These are phyloP conservation scores for Podarcis lilfordi DNA, from an alignment of 2,797 vertebrate genomes.

Conservation along the genomic window DNA sequence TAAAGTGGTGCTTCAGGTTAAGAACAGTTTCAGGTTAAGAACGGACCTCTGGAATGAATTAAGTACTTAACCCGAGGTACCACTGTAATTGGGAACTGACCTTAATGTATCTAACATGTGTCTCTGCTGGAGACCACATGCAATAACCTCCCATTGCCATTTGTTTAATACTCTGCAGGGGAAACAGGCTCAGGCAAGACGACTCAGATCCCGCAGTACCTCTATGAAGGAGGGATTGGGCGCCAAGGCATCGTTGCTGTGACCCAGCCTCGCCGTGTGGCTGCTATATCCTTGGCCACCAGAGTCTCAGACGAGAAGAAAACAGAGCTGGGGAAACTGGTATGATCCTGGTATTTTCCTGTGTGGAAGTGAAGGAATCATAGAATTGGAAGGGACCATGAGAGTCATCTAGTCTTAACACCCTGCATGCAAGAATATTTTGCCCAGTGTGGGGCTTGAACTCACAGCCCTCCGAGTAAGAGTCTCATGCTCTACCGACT, in stretches of 20 bases:
- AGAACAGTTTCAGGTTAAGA: too few species aligned
- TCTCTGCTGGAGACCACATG: not conserved
- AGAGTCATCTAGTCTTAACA: too few species aligned
- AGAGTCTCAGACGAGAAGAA: conserved; percentile 94
- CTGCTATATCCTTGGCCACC: conserved; percentile 92
- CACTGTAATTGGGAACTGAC: not conserved
- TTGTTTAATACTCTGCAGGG: conserved; percentile 73
- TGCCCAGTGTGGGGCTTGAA: too few species aligned
- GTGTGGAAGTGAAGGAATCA: too few species aligned
- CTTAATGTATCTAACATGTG: not conserved
- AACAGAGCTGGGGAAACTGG: conserved; percentile 91
- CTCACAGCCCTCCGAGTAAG: too few species aligned
- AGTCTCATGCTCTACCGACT: too few species aligned
- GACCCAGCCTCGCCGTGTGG: conserved; percentile 95
- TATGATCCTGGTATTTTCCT: conserved; percentile 63
- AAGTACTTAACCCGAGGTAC: too few species aligned
- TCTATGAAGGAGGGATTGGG: conserved; percentile 90
- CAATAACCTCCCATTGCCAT: not conserved
- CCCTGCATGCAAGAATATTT: too few species aligned
- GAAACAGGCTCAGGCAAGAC: conserved; percentile 98
- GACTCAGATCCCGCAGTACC: conserved; percentile 96
- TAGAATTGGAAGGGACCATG: too few species aligned
- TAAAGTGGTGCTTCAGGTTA: too few species aligned
- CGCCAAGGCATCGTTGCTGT: conserved; percentile 87
- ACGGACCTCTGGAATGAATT: too few species aligned